phyloP scores from a whole-genome alignment of 2,797 vertebrate species.

The Gobionotothen gibberifrons region DNA sequence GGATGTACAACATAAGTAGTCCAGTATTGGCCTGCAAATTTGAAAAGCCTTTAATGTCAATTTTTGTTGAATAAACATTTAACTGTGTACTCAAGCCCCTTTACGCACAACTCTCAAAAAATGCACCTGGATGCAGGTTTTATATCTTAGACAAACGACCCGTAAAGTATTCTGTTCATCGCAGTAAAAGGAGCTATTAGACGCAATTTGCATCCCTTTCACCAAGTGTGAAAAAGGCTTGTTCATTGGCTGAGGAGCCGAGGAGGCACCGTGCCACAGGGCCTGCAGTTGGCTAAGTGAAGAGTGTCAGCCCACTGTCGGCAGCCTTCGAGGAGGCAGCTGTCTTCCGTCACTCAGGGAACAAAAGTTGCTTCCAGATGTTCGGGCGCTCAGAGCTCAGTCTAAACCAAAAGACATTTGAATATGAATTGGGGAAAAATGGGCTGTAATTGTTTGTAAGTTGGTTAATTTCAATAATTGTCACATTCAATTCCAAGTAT shows the following conservation, averaged over 20 bases:
- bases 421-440: constrained; percentile 65
- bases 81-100: too few species aligned
- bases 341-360: constrained; percentile 62
- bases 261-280: constrained; percentile 62
- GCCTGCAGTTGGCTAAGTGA: constrained; percentile 53
- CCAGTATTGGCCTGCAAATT: not conserved
- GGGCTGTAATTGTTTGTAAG: constrained; percentile 32
- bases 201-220: constrained; percentile 70
- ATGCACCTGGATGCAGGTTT: constrained; percentile 24
- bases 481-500: constrained; percentile 52
- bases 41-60: not conserved
- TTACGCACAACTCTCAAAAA: not conserved
- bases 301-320: constrained; percentile 58
- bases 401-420: constrained; percentile 53
- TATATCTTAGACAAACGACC: constrained; percentile 16
- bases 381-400: constrained; percentile 43
- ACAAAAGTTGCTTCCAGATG: constrained; percentile 75
- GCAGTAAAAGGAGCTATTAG: constrained; percentile 32
- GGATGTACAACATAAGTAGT: not conserved
- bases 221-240: constrained; percentile 49
- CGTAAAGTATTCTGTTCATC: constrained; percentile 32
- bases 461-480: constrained; percentile 54
- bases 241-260: constrained; percentile 55
- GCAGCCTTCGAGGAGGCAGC: constrained; percentile 66
- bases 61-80: not conserved